Evolutionary conservation across 2,888 invertebrate genomes (phyloP), one percentile per base, ranked within the genome.

Genomic region (Hypena proboscidalis): DNA sequence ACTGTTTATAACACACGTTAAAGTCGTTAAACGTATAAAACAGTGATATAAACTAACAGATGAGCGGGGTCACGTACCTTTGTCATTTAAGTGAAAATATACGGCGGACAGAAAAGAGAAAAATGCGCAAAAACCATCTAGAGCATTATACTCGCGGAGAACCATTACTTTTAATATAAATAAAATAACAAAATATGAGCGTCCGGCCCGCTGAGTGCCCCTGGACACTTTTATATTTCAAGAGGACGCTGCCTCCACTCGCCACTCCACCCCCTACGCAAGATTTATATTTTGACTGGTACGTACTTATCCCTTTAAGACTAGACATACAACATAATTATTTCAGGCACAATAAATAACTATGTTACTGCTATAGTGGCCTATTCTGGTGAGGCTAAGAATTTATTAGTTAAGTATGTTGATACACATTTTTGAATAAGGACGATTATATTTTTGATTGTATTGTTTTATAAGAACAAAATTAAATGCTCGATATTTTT

Each of bases 151-250:
- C 76, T 81, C 77, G 82, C 78, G 80, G 71, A 74, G 62, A 72
- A 84, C 89, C 90, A 90, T 90, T 90, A 90, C 90, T 90, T 90
- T 90, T 90, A 89, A 90, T 90, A 90, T 87, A 90, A 90, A 90
- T 90, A 90, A 90, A 90, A 90, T 90, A 90, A 89, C 90, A 90
- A 90, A 90, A 90, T 90, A 90, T 90, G 90, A 90, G 90, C 77
- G 87, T 89, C 90, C 89, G 88, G 88, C 88, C n/a, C 85, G 88
- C 78, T 80, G 89, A 87, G 90, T 87, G 87, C 87, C 88, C 85
- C 85, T 74, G 81, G 83, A 83, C 87, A 86, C 85, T 90, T 88
- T 88, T 88, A 86, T 88, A 88, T 85, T 86, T 83, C 82, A 86
- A 76, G 74, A 80, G 77, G 70, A 69, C 53, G 26, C 51, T 38